phyloP scores from a whole-genome alignment of 2,888 invertebrate genomes.

The Eupeodes latifasciatus region DNA sequence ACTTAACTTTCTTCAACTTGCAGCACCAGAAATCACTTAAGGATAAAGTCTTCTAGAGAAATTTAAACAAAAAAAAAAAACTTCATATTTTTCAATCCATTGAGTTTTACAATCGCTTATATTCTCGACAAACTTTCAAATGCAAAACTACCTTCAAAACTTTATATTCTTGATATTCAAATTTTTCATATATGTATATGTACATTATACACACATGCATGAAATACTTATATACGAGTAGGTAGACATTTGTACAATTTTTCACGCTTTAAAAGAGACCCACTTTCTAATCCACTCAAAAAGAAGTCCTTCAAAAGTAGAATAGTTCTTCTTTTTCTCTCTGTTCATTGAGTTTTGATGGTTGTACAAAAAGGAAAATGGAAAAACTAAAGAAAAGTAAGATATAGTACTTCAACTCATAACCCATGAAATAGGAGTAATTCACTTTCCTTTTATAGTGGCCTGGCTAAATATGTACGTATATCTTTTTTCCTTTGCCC shows the following conservation, averaged over 20 bases:
- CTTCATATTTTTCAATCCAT: constrained; percentile 35
- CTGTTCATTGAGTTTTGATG: not conserved
- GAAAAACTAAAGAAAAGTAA: constrained; percentile 7
- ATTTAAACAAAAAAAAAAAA: constrained; percentile 2
- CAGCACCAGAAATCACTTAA: constrained; percentile 13
- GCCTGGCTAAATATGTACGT: not conserved
- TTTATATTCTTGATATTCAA: constrained; percentile 20
- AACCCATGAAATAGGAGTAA: constrained; percentile 41
- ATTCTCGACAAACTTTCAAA: constrained; percentile 25
- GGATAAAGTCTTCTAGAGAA: not conserved
- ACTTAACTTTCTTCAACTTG: not conserved
- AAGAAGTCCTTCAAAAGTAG: constrained; percentile 39
- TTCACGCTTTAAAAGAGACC: constrained; percentile 21
- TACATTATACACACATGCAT: not conserved
- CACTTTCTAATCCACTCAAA: constrained; percentile 54
- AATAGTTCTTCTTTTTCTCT: not conserved
- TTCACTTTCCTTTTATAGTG: constrained; percentile 40
- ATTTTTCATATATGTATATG: constrained; percentile 3
- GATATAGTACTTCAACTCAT: not conserved
- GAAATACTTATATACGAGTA: not conserved
- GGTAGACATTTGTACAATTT: not conserved
- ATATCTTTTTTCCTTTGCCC: not conserved
- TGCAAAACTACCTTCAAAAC: constrained; percentile 17
- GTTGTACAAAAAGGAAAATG: not conserved
- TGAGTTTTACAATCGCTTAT: constrained; percentile 32